phyloP scores from a whole-genome alignment of 2,888 invertebrate genomes.

The Trissolcus brochymenae region DNA sequence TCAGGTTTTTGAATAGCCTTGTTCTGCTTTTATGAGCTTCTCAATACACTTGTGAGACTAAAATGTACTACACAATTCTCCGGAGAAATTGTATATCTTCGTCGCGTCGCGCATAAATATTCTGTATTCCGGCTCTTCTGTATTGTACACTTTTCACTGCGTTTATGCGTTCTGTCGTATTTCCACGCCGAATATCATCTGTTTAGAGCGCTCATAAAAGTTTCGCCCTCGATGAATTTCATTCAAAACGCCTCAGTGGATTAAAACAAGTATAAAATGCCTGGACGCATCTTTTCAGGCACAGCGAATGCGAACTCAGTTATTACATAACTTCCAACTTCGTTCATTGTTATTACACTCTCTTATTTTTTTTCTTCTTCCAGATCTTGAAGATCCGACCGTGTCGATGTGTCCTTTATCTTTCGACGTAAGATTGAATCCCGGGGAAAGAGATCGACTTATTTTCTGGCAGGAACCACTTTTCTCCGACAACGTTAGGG shows the following conservation, averaged over 20 bases:
- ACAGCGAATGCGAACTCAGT: too few relatives aligned
- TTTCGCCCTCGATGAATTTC: conserved; percentile 15
- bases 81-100: conserved; percentile 42
- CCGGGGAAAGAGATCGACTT: conserved; percentile 78
- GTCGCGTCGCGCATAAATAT: conserved; percentile 42
- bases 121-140: conserved; percentile 27
- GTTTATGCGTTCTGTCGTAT: conserved; percentile 31
- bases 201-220: conserved; percentile 22
- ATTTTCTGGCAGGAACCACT: conserved; percentile 83
- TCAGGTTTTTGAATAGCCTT: conserved; percentile 31
- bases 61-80: conserved; percentile 18
- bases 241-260: conserved; percentile 20
- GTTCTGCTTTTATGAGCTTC: conserved; percentile 17
- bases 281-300: too few relatives aligned
- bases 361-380: conserved; percentile 3
- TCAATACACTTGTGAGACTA: conserved; percentile 27
- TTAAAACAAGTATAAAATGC: conserved; percentile 16
- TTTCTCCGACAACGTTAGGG: conserved; percentile 80
- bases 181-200: conserved; percentile 27
- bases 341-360: too few relatives aligned
- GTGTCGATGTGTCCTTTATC: conserved; percentile 81
- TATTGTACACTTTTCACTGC: conserved; percentile 37
- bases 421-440: conserved; percentile 79
- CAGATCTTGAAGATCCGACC: conserved; percentile 79
- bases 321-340: too few relatives aligned